Evolutionary conservation across 2,113 vertebrate genomes (phyloP).

Genomic region (Ginglymostoma cirratum): DNA sequence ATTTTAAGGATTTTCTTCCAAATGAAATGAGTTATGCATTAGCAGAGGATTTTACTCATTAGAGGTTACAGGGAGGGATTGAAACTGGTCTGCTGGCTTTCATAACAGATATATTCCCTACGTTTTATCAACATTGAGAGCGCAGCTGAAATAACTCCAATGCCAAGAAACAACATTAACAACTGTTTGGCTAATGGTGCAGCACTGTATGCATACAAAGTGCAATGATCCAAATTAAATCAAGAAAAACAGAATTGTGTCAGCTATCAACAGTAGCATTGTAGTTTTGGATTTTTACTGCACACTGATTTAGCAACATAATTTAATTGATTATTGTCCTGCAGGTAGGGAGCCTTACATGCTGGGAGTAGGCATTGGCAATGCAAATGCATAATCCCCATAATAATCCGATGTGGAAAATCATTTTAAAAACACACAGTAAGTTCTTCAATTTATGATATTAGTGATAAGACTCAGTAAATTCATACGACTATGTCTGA

Average conservation of each 20-base stretch:
- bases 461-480: neutral
- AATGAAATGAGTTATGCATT: conserved; percentile 7
- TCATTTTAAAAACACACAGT: neutral
- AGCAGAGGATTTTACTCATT: conserved; percentile 29
- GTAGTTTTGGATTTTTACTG: neutral
- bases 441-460: neutral
- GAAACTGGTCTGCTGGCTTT: conserved; percentile 7
- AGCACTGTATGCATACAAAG: neutral
- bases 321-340: neutral
- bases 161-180: neutral
- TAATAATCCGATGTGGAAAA: neutral
- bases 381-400: neutral
- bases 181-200: neutral
- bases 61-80: neutral
- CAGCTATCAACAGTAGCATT: neutral
- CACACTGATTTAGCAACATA: neutral
- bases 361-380: neutral
- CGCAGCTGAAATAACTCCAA: neutral
- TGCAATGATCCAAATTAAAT: neutral
- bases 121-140: conserved; percentile 7
- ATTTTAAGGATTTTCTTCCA: conserved; percentile 17
- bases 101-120: neutral
- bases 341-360: neutral
- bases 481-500: neutral
- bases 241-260: neutral